phyloP scores from a whole-genome alignment of 2,888 invertebrate genomes.

The Trichopria drosophilae region DNA sequence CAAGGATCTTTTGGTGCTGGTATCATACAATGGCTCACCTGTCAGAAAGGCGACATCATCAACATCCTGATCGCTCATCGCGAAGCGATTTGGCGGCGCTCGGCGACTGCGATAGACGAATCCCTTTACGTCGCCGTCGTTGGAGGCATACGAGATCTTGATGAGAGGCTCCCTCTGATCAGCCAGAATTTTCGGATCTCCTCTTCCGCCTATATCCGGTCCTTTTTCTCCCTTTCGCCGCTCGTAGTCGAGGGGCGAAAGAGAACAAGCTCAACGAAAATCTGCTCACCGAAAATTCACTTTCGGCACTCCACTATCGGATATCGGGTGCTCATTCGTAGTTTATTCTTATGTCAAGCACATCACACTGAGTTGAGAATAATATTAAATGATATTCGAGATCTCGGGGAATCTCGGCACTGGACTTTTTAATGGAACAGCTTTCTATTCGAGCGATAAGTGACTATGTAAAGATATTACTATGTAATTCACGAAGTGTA shows the following conservation, averaged over 20 bases:
- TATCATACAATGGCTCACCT: constrained; percentile 64
- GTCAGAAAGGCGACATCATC: constrained; percentile 92
- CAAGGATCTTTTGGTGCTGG: too few relatives aligned
- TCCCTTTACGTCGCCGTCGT: constrained; percentile 54
- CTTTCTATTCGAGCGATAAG: too few relatives aligned
- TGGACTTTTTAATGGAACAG: too few relatives aligned
- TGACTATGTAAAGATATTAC: too few relatives aligned
- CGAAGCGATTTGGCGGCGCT: constrained; percentile 51
- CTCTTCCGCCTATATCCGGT: constrained; percentile 24
- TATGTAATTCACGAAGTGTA: too few relatives aligned
- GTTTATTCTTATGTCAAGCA: too few relatives aligned
- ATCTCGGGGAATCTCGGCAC: too few relatives aligned
- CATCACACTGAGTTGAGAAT: too few relatives aligned
- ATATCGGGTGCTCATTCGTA: too few relatives aligned
- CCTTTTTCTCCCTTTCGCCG: constrained; percentile 26
- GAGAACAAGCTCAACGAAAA: too few relatives aligned
- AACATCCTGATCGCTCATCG: constrained; percentile 87
- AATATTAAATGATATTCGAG: too few relatives aligned
- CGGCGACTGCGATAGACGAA: constrained; percentile 53
- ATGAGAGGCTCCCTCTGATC: constrained; percentile 57
- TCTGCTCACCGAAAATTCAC: background rate
- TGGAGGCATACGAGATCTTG: constrained; percentile 56
- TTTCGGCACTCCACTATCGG: constrained; percentile 20
- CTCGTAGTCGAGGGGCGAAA: background rate
- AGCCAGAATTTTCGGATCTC: constrained; percentile 47